Evolutionary conservation across 2,113 vertebrate species (phyloP).

Genomic region (Etheostoma spectabile): DNA sequence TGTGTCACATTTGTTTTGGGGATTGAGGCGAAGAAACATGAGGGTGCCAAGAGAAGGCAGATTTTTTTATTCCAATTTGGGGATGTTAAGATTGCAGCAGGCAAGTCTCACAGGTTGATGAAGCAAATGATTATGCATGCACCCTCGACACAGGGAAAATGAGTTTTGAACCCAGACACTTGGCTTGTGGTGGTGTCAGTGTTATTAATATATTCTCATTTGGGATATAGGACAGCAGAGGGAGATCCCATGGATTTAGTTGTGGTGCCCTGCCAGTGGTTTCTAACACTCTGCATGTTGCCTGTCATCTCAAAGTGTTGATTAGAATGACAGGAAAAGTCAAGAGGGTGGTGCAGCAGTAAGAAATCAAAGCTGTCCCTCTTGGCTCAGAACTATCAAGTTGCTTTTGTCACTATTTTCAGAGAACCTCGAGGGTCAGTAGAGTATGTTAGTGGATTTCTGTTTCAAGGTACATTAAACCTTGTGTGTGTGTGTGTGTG

Average conservation of each 20-base stretch:
- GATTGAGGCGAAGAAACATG: constrained; percentile 36
- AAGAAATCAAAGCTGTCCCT: constrained; percentile 34
- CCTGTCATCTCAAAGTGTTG: constrained; percentile 52
- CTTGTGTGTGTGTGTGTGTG: not conserved
- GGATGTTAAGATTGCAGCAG: constrained; percentile 57
- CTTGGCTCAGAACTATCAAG: constrained; percentile 37
- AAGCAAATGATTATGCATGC: constrained; percentile 78
- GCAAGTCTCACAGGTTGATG: constrained; percentile 62
- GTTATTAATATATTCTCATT: constrained; percentile 73
- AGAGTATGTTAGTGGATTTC: constrained; percentile 40
- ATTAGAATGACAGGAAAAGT: constrained; percentile 57
- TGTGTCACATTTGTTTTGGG: constrained; percentile 58
- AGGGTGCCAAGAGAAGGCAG: constrained; percentile 42
- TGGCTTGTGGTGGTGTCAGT: constrained; percentile 65
- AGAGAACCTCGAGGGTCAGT: constrained; percentile 55
- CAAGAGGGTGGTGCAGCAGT: constrained; percentile 27
- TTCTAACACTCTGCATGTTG: constrained; percentile 42
- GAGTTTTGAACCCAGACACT: constrained; percentile 68
- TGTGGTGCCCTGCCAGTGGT: constrained; percentile 34
- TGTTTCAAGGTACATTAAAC: constrained; percentile 29
- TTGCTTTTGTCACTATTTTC: constrained; percentile 56
- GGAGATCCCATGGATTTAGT: constrained; percentile 52
- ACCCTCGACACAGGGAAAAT: constrained; percentile 74
- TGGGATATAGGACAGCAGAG: constrained; percentile 51
- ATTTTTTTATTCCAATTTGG: constrained; percentile 51